Conservation (phyloP, 2,888 invertebrate genomes). For the Drosophila mulleri region DNA sequence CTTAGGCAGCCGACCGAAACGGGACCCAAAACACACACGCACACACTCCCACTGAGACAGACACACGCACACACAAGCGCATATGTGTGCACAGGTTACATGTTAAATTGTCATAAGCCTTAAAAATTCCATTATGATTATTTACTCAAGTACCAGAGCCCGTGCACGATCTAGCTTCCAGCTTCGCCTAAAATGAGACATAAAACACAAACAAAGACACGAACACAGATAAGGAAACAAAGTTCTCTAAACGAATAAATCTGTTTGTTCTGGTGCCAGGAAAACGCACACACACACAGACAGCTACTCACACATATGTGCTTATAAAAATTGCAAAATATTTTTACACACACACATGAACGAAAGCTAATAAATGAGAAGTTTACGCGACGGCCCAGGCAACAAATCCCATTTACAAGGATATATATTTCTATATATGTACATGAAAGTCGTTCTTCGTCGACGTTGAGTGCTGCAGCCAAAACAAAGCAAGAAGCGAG, state of each 20-base stretch:
- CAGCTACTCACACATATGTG: conserved; percentile 25
- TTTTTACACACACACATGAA: conserved; percentile 42
- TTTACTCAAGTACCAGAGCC: conserved; percentile 65
- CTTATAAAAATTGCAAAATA: conserved; percentile 75
- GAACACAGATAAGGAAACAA: conserved; percentile 69
- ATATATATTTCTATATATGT: conserved; percentile 28
- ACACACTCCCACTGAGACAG: neutral
- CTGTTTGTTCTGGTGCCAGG: conserved; percentile 75
- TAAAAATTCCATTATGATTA: conserved; percentile 79
- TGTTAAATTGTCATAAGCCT: conserved; percentile 76
- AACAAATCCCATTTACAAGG: conserved; percentile 74
- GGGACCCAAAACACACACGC: conserved; percentile 3
- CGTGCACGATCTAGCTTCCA: neutral
- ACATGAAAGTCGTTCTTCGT: conserved; percentile 19
- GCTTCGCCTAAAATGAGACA: conserved; percentile 27
- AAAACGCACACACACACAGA: conserved; percentile 29
- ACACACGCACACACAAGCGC: conserved; percentile 8
- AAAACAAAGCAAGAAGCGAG: conserved; percentile 36
- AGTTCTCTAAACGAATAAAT: conserved; percentile 80
- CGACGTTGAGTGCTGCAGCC: conserved; percentile 51
- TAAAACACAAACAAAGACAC: conserved; percentile 64
- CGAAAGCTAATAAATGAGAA: conserved; percentile 77
- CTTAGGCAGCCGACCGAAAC: conserved; percentile 35
- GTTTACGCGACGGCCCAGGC: conserved; percentile 71
- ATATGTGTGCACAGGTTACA: conserved; percentile 40